Conservation (phyloP, 92 coral and sea anemone species). For the Parazoanthus atlanticus region DNA sequence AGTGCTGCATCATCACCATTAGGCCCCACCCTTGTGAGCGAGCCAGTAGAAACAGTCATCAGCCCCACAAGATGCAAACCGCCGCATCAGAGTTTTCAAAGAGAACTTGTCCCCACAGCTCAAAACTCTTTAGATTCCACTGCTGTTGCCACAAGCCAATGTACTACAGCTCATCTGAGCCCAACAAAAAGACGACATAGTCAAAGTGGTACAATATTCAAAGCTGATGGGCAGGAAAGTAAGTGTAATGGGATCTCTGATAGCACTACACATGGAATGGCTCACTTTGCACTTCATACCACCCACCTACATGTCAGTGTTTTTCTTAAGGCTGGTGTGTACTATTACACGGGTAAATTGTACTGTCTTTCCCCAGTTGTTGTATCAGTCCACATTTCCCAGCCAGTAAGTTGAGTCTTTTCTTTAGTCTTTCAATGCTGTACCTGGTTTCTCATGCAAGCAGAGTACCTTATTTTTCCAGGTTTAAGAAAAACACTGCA, state of each 20-base stretch:
- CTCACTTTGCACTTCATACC: neutral
- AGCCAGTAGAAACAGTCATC: slow-evolving; percentile 41
- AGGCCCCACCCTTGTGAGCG: slow-evolving; percentile 33
- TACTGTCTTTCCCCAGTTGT: no score
- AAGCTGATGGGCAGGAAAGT: slow-evolving; percentile 48
- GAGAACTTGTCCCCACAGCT: slow-evolving; percentile 13
- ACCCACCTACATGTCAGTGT: no score
- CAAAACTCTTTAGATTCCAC: slow-evolving; percentile 16
- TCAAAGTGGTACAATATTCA: slow-evolving; percentile 61
- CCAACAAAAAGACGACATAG: slow-evolving; percentile 79
- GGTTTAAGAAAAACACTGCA: no score
- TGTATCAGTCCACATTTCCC: no score
- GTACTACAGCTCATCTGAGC: slow-evolving; percentile 48
- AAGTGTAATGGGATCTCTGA: neutral
- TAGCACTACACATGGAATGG: neutral
- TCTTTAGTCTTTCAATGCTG: no score
- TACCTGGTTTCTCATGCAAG: no score
- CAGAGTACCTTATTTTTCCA: no score
- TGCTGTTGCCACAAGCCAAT: neutral
- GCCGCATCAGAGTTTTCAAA: slow-evolving; percentile 19
- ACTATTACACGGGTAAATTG: no score
- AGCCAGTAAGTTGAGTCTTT: no score
- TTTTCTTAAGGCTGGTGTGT: no score
- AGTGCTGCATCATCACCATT: slow-evolving; percentile 86
- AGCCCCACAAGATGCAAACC: slow-evolving; percentile 19